phyloP scores from a whole-genome alignment of 2,888 invertebrate genomes.

The Limnephilus marmoratus region DNA sequence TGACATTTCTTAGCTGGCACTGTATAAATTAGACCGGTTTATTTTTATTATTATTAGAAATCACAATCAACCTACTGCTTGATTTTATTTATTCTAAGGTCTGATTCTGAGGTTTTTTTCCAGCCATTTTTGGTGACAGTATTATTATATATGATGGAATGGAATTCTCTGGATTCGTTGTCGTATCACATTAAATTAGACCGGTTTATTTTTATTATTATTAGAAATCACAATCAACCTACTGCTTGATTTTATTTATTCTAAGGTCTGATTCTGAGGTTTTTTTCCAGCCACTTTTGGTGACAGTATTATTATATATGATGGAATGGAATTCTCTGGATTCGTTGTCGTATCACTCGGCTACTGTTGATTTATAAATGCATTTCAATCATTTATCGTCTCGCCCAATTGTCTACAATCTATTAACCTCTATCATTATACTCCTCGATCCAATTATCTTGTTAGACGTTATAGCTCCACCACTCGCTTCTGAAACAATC shows the following conservation, averaged over 20 bases:
- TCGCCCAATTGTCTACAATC: constrained; percentile 18
- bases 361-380: neutral
- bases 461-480: neutral
- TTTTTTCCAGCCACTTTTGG: neutral
- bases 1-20: neutral
- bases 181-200: no score
- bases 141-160: no score
- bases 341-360: neutral
- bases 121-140: neutral
- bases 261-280: neutral
- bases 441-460: constrained; percentile 30
- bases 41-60: neutral
- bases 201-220: neutral
- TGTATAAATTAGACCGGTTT: no score
- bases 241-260: neutral
- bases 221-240: neutral
- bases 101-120: neutral
- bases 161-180: no score
- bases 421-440: neutral
- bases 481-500: neutral
- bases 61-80: neutral
- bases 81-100: neutral
- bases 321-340: neutral
- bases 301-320: neutral
- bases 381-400: constrained; percentile 42